Conservation (phyloP, 2,797 vertebrate species). For the Cichlasoma orientale region DNA sequence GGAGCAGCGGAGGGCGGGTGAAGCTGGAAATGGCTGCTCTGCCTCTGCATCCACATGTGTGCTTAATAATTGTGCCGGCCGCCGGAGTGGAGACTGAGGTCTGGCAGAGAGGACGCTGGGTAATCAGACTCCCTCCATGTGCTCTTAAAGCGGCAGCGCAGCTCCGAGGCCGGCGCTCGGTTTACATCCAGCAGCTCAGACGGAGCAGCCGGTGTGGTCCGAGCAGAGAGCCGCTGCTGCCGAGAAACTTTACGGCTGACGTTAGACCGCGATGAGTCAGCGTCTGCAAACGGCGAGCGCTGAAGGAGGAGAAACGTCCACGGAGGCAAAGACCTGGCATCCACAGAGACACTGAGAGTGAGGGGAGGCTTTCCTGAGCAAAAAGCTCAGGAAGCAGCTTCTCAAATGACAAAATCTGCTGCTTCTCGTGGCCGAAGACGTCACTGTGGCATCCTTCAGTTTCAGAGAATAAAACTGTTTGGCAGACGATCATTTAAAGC, state of each 20-base stretch:
- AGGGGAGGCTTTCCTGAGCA: neutral
- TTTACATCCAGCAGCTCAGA: neutral
- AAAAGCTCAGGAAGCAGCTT: neutral
- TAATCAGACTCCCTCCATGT: slow-evolving; percentile 57
- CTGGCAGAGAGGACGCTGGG: slow-evolving; percentile 77
- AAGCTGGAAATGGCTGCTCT: slow-evolving; percentile 50
- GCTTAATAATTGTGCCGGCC: slow-evolving; percentile 71
- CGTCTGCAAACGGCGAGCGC: neutral
- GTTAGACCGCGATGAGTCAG: neutral
- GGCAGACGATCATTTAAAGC: neutral
- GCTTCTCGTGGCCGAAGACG: neutral
- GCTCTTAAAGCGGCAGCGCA: neutral
- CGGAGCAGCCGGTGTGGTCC: neutral
- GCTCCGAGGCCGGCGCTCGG: neutral
- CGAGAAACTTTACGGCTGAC: neutral
- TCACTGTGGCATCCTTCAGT: neutral
- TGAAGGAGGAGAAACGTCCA: neutral
- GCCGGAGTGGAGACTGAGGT: slow-evolving; percentile 83
- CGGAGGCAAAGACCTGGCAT: too few relatives aligned
- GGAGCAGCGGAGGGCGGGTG: slow-evolving; percentile 2
- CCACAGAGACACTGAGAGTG: too few relatives aligned
- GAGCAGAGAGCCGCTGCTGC: neutral
- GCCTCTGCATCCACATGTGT: slow-evolving; percentile 70
- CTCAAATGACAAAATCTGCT: neutral
- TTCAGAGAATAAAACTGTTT: too few relatives aligned